Base-by-base conservation (phyloP, 2,888 invertebrate species). In the Eledona agricola region DNA sequence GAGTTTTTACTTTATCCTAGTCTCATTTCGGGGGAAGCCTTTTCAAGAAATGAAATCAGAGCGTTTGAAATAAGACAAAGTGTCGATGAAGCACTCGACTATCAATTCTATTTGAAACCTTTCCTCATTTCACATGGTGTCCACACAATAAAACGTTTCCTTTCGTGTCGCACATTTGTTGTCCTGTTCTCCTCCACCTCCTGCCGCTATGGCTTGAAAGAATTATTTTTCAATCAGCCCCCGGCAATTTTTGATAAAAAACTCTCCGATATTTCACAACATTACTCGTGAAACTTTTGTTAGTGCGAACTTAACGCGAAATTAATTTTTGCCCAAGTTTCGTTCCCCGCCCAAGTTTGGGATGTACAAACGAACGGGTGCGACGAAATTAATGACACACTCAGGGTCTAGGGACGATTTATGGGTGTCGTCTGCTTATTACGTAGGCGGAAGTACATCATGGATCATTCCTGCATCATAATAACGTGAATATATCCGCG, bases 221-320 rank as follows among this genome's bases (percentile, higher is more conserved):
- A 37, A 37, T 37, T 37, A 23, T 37, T 37, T 23, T 23, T 23
- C 22, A 22, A 37, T 37, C 37, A 37, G 6, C 10, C 23, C 11
- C 9, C 13, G 5, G 9, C n/a, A 22, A 23, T n/a, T 19, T 19
- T 37, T 19, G 11, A 22, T 6, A 3, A 5, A 2, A 35, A 35
- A 35, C 20, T 35, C 12, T 13, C 6, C 22, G 11, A 35, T 35
- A 35, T 22, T 35, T 35, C 32, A 32, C 32, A 3, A 16, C 32
- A 17, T 10, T 35, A 17, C 4, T 4, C 11, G 4, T 6, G 5
- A 22, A 22, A 22, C 22, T 35, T 35, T 35, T 35, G 22, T 35
- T 35, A 13, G 11, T 3, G 37, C 13, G 22, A 4, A 23, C 3
- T 23, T 22, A 37, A 37, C 23, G 19, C 19, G 11, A 34, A 2